These are phyloP conservation scores for Sarcophaga variegata DNA, from an alignment of 2,888 invertebrate genomes.

Conservation along the genomic window DNA sequence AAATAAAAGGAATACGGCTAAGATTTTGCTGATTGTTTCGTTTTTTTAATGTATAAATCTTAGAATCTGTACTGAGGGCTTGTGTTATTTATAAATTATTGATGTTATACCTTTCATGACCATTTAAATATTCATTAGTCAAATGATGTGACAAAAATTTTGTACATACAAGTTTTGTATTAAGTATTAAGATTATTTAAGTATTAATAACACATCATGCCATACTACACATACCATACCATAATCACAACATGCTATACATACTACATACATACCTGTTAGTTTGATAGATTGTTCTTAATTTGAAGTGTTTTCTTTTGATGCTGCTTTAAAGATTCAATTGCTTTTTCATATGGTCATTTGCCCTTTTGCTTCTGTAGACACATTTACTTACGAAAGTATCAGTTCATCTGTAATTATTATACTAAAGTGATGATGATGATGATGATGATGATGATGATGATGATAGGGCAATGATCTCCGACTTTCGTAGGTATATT, in stretches of 20 bases:
- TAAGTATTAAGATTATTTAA: too few relatives aligned
- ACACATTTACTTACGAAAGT: background rate
- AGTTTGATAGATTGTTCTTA: background rate
- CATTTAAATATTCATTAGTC: conserved; percentile 31
- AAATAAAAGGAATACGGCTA: too few relatives aligned
- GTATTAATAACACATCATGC: too few relatives aligned
- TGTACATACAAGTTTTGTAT: too few relatives aligned
- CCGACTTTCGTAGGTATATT: background rate
- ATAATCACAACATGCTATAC: too few relatives aligned
- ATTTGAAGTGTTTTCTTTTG: conserved; percentile 8
- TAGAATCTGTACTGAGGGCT: too few relatives aligned
- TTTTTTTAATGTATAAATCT: too few relatives aligned
- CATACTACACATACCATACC: too few relatives aligned
- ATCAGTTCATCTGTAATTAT: background rate
- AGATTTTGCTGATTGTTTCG: too few relatives aligned
- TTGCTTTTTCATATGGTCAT: background rate
- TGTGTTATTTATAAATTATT: background rate
- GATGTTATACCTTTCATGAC: background rate
- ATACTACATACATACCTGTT: background rate
- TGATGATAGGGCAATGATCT: conserved; percentile 1
- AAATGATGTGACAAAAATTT: too few relatives aligned
- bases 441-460: background rate
- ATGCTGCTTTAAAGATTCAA: background rate
- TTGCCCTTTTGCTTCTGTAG: conserved; percentile 3
- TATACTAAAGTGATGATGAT: too few relatives aligned